Base-by-base conservation (phyloP, 2,797 vertebrate genomes). In the Eidolon dupreanum region DNA sequence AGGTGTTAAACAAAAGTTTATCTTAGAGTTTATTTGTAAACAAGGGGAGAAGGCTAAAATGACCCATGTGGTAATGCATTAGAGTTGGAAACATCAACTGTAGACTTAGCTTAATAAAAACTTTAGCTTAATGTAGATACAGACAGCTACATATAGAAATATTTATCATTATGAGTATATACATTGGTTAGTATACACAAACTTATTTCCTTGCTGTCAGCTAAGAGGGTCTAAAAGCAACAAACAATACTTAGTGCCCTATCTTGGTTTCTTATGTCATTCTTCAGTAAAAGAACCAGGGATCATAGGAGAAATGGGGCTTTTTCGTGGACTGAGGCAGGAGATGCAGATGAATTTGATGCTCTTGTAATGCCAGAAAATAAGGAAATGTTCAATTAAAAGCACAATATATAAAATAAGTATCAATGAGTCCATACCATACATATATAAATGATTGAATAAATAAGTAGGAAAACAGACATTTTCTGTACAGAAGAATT, bases 231-330 rank as follows among this genome's bases (percentile, higher is more conserved):
- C 79, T 85, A n/a, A 53, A 71, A 66, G 6, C 12, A 36, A 53
- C 26, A 94, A 38, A 74, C 4, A 89, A 6, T 26, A 79, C 20
- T n/a, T 49, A 61, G 2, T 26, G 0, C 28, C 3, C 9, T 71
- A 63, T 71, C 17, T 82, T 77, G 41, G 26, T 94, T 93, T 95
- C 84, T 82, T 86, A 89, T n/a, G n/a, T 3, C 6, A 36, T 71
- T 86, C 28, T 94, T 16, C 31, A 41, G 36, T 88, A 31, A n/a
- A 53, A 61, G 41, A 82, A 31, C 8, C 17, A 49, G 10, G 8
- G 8, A 26, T 90, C 4, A 8, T 88, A 43, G 22, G 36, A 90
- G 13, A 51, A 63, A 26, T 84, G 20, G 19, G 13, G 2, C 6
- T 84, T 51, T 55, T 63, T 82, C 19, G 38, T 8, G 20, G 6